These are phyloP conservation scores for Ethmia dodecea DNA, from an alignment of 2,888 invertebrate genomes.

Conservation along the genomic window DNA sequence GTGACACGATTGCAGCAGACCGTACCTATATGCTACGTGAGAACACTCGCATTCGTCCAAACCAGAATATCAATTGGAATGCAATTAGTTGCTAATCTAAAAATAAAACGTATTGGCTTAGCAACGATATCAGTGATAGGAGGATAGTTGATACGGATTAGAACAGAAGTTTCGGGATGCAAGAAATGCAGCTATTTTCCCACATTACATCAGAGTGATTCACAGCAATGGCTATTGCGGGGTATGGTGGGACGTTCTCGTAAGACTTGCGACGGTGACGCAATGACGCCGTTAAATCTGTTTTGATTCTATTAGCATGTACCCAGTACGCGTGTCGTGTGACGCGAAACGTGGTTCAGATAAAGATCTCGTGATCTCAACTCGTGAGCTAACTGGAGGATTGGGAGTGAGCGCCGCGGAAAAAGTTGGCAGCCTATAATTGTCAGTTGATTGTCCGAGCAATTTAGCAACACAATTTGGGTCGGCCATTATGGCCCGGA, in stretches of 20 bases:
- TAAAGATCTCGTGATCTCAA: constrained; percentile 4
- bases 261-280: constrained; percentile 21
- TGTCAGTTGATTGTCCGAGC: too few relatives aligned
- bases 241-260: constrained; percentile 4
- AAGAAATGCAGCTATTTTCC: neutral
- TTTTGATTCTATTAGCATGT: constrained; percentile 16
- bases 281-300: constrained; percentile 26
- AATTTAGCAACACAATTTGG: too few relatives aligned
- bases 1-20: constrained; percentile 49
- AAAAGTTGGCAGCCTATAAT: too few relatives aligned
- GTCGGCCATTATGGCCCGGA: too few relatives aligned
- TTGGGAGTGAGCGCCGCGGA: too few relatives aligned
- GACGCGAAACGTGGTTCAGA: constrained; percentile 2
- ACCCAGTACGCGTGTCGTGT: neutral
- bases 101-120: too few relatives aligned
- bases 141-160: too few relatives aligned
- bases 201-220: constrained; percentile 11
- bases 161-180: too few relatives aligned
- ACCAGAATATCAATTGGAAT: too few relatives aligned
- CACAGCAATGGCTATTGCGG: constrained; percentile 10
- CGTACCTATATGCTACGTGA: constrained; percentile 44
- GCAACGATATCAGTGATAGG: too few relatives aligned
- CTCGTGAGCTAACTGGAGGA: too few relatives aligned
- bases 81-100: too few relatives aligned
- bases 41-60: constrained; percentile 34